These are phyloP conservation scores for Spodoptera exigua DNA, from an alignment of 2,888 invertebrate genomes.

Conservation along the genomic window DNA sequence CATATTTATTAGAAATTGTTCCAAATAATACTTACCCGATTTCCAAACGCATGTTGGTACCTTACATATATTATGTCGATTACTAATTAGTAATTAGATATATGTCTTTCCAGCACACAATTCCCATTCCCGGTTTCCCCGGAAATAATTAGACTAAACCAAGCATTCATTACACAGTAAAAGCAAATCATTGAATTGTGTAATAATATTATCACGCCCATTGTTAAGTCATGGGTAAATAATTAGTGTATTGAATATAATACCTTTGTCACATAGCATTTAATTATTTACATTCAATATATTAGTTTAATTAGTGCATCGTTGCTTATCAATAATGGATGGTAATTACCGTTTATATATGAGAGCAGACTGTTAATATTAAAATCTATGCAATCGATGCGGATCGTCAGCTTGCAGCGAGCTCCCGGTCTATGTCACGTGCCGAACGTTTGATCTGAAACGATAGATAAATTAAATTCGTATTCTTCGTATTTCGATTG, in stretches of 20 bases:
- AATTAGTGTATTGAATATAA: slow-evolving; percentile 10
- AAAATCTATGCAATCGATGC: slow-evolving; percentile 80
- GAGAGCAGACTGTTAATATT: slow-evolving; percentile 66
- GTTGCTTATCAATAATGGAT: slow-evolving; percentile 74
- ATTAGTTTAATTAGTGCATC: slow-evolving; percentile 67
- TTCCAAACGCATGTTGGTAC: no score
- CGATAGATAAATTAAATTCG: slow-evolving; percentile 69
- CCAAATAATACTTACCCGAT: no score
- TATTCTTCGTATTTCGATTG: slow-evolving; percentile 51
- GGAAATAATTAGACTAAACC: slow-evolving; percentile 1
- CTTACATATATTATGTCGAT: no score
- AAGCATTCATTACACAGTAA: not conserved
- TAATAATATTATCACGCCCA: slow-evolving; percentile 7
- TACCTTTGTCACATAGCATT: slow-evolving; percentile 50
- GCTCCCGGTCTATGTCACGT: slow-evolving; percentile 67
- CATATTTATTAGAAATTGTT: no score
- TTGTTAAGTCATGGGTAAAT: slow-evolving; percentile 17
- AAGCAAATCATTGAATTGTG: slow-evolving; percentile 24
- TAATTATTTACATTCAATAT: slow-evolving; percentile 61
- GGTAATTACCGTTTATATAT: slow-evolving; percentile 69
- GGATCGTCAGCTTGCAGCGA: slow-evolving; percentile 71
- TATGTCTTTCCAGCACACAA: not conserved
- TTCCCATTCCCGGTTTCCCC: not conserved
- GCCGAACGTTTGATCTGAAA: slow-evolving; percentile 65
- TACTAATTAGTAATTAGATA: no score